A percentile compares a stretch with the other conserved stretches of the same genome.
These are phyloP conservation scores for Taeniopygia guttata DNA, from an alignment of 2,797 vertebrate species.

Conservation along the genomic window DNA sequence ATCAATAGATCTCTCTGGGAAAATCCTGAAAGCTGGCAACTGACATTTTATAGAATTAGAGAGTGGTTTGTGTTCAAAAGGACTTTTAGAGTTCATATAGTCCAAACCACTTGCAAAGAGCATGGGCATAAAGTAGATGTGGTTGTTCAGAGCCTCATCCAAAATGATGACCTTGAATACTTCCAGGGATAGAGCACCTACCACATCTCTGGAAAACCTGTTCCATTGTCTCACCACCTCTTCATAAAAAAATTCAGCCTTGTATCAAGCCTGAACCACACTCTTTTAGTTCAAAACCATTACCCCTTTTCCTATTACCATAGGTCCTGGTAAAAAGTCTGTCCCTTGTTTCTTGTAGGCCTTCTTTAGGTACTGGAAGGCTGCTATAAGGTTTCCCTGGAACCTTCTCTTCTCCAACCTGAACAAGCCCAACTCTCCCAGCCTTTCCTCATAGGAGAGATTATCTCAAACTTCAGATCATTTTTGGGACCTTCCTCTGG, in stretches of 20 bases:
- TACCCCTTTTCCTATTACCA: not conserved
- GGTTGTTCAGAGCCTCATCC: rapidly evolving
- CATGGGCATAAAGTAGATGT: not conserved
- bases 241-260: not conserved
- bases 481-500: not conserved
- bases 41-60: not conserved
- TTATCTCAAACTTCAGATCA: not conserved
- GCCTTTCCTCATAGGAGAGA: rapidly evolving
- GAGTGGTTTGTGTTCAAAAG: not conserved
- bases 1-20: rapidly evolving
- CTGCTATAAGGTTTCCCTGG: not conserved
- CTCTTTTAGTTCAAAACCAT: not conserved
- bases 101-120: rapidly evolving
- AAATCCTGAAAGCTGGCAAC: not conserved
- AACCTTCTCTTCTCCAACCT: not conserved
- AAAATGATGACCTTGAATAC: not conserved
- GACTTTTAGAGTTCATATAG: not conserved
- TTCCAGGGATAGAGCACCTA: not conserved
- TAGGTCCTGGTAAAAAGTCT: not conserved
- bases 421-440: not conserved
- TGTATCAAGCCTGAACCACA: not conserved
- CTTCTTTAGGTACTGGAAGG: not conserved
- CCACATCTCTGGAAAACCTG: not conserved
- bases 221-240: not conserved
- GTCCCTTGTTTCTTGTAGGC: not conserved